Percentiles rank a stretch among this genome's conserved stretches.
phyloP scores from a whole-genome alignment of 2,888 invertebrate genomes.

The Melinaea menophilus region DNA sequence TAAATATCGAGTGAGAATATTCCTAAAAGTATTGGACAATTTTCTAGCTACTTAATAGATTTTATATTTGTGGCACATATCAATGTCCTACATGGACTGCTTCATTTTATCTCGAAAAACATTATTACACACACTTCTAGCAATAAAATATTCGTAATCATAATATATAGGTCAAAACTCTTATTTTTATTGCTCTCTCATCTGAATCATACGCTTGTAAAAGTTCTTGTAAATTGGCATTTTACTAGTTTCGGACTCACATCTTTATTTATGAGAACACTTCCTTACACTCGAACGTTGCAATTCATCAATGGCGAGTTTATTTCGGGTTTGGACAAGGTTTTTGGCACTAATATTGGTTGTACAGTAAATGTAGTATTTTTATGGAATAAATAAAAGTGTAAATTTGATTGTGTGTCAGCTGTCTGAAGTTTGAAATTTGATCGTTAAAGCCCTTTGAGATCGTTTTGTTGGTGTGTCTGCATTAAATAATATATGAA shows the following conservation, averaged over 20 bases:
- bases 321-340: conserved; percentile 20
- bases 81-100: too few relatives aligned
- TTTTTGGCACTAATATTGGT: conserved; percentile 30
- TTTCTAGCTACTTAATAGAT: too few relatives aligned
- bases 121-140: not conserved
- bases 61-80: too few relatives aligned
- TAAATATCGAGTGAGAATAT: too few relatives aligned
- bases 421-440: conserved; percentile 1
- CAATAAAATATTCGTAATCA: conserved; percentile 5
- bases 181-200: conserved; percentile 60
- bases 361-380: conserved; percentile 21
- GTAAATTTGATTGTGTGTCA: not conserved
- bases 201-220: conserved; percentile 56
- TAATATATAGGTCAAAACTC: conserved; percentile 16
- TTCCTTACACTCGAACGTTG: conserved; percentile 55
- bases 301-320: conserved; percentile 29
- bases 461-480: too few relatives aligned
- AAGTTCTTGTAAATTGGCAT: conserved; percentile 46
- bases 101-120: too few relatives aligned
- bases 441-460: too few relatives aligned
- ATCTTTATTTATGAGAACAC: conserved; percentile 63
- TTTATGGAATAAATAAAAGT: conserved; percentile 12
- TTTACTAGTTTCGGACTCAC: conserved; percentile 42
- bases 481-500: too few relatives aligned
- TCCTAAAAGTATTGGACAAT: too few relatives aligned